Evolutionary conservation across 2,888 invertebrate species (phyloP), one percentile per base, ranked within the genome.

Genomic region (Latrodectus hesperus): DNA sequence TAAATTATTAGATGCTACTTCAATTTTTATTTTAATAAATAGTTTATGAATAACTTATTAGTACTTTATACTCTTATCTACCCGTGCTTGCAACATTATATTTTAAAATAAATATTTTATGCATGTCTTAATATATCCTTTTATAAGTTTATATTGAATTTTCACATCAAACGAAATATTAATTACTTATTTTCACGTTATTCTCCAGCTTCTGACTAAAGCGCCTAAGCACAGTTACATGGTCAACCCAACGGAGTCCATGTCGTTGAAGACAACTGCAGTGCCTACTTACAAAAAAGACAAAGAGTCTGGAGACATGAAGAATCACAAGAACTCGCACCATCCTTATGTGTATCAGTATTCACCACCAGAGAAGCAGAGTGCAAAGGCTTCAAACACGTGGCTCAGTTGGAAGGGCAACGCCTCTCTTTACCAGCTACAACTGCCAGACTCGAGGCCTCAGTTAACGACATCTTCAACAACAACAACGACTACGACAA

Each of bases 311-410:
- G 79, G 74, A n/a, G 79, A 79, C 38, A 75, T 81, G 65, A 81
- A 60, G 26, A 87, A 87, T 38, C 86, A 87, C 86, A 81, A 73
- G n/a, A 81, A 71, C 1, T 79, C 84, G 4, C 84, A 71, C 9
- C 38, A 38, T 4, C 76, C 86, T 22, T 87, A 87, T 60, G 81
- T 81, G 52, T 86, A 80, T 67, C 86, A 86, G 38, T 86, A 81
- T 49, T 72, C 81, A 4, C 86, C 86, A 11, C 17, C 77, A 12
- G 81, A 86, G 16, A 81, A 81, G 17, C 17, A 70, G 2, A 38
- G 17, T 12, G 22, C 81, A 6, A 81, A 76, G 55, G 60, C 52
- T 9, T 38, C 65, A 4, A 53, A 79, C 11, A 65, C 72, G 5
- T 81, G 81, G 81, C 75, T 76, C 14, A 60, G 76, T 9, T 67